Conservation (phyloP, 2,113 vertebrate genomes). For the Symphodus melops region DNA sequence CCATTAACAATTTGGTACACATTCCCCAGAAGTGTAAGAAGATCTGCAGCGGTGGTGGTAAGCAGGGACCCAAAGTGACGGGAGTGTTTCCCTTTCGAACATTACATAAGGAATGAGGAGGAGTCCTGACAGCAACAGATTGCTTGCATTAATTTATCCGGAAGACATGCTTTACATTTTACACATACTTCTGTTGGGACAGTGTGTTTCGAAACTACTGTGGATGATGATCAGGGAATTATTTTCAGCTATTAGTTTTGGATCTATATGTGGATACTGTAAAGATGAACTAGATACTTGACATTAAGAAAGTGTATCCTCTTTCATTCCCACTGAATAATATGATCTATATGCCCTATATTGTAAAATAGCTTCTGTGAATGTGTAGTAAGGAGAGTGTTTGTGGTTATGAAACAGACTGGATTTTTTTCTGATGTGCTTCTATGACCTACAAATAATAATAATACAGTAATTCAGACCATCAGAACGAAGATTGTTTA, state of each 20-base stretch:
- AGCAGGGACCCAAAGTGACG: neutral
- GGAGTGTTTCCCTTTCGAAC: slow-evolving; percentile 27
- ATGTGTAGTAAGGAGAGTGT: no score
- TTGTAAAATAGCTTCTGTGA: no score
- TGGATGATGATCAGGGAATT: neutral
- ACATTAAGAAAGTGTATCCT: neutral
- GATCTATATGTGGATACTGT: slow-evolving; percentile 29
- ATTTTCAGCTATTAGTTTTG: slow-evolving; percentile 18
- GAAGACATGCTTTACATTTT: slow-evolving; percentile 36
- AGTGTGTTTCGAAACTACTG: slow-evolving; percentile 28
- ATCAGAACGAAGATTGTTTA: no score
- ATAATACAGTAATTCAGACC: no score
- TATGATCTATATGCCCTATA: neutral
- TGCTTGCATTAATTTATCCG: slow-evolving; percentile 23
- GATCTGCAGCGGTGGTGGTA: slow-evolving; percentile 34
- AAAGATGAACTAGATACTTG: neutral
- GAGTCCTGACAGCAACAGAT: slow-evolving; percentile 1
- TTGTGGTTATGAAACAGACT: no score
- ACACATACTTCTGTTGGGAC: slow-evolving; percentile 30
- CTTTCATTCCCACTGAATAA: neutral
- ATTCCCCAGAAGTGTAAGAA: slow-evolving; percentile 70
- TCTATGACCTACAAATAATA: no score
- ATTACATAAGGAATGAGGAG: slow-evolving; percentile 55
- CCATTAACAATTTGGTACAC: slow-evolving; percentile 58
- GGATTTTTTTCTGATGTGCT: no score